phyloP scores from a whole-genome alignment of 2,797 vertebrate species.

The Octomys mimax region DNA sequence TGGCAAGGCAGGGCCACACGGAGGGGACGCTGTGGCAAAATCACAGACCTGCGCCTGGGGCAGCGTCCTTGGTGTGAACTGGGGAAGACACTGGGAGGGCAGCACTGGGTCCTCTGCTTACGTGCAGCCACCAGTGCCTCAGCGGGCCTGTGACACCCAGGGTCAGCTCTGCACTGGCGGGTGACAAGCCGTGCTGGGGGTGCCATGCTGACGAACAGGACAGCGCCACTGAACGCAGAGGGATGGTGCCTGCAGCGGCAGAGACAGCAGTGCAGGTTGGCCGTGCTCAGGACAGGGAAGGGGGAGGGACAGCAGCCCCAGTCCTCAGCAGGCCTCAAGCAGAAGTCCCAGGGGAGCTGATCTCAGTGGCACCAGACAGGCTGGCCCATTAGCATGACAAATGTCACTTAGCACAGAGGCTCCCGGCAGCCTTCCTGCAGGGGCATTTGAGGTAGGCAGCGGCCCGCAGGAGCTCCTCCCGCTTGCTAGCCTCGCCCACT shows the following conservation, averaged over 20 bases:
- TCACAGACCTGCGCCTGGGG: rapidly evolving
- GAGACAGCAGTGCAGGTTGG: not conserved
- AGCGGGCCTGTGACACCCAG: not conserved
- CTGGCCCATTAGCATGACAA: constrained; percentile 85
- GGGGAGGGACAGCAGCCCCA: not conserved
- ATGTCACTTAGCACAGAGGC: constrained; percentile 72
- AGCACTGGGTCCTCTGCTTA: not conserved
- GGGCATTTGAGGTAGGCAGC: constrained; percentile 58
- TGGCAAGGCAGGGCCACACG: not conserved
- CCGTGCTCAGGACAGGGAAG: rapidly evolving
- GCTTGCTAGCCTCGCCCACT: constrained; percentile 65
- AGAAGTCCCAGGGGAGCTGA: constrained; percentile 70
- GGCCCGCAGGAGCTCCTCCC: constrained; percentile 48
- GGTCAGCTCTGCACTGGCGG: not conserved
- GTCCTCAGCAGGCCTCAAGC: not conserved
- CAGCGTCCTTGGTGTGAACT: rapidly evolving
- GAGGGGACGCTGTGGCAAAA: not conserved
- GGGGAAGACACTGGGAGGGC: not conserved
- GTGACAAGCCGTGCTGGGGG: not conserved
- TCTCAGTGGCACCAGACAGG: constrained; percentile 54
- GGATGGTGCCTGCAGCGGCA: not conserved
- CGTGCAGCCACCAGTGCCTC: not conserved
- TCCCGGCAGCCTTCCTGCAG: constrained; percentile 73
- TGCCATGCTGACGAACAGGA: not conserved
- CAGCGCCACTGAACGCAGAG: not conserved